Evolutionary conservation across 2,888 invertebrate genomes (phyloP).

Genomic region (Euphydryas editha): DNA sequence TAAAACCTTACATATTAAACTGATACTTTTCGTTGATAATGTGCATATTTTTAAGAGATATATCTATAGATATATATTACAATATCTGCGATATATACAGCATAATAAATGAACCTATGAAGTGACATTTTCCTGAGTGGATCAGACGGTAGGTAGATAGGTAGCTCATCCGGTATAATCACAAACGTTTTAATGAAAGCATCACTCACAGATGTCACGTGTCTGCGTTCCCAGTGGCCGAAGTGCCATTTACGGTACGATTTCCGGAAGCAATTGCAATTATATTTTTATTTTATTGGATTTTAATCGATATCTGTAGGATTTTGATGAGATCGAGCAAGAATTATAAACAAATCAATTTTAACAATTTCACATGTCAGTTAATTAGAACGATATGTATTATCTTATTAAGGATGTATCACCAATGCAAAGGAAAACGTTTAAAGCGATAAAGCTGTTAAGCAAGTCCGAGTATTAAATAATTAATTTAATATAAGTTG

Average conservation of each 20-base stretch:
- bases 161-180: slow-evolving; percentile 34
- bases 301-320: not conserved
- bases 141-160: too few relatives aligned
- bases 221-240: slow-evolving; percentile 14
- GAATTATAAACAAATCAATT: not conserved
- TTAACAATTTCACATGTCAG: not conserved
- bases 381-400: too few relatives aligned
- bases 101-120: not conserved
- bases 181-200: slow-evolving; percentile 41
- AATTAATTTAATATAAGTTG: too few relatives aligned
- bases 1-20: too few relatives aligned
- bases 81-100: not conserved
- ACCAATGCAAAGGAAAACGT: too few relatives aligned
- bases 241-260: not conserved
- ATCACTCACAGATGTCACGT: slow-evolving; percentile 40
- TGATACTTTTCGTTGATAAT: too few relatives aligned
- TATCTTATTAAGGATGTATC: too few relatives aligned
- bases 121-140: slow-evolving; percentile 17
- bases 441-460: too few relatives aligned
- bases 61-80: too few relatives aligned
- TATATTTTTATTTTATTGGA: not conserved
- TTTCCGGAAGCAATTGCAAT: not conserved
- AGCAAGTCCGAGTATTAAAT: too few relatives aligned
- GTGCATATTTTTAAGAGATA: too few relatives aligned
- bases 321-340: not conserved